Percentiles rank a stretch among this genome's conserved stretches.
Conservation (phyloP, 2,888 invertebrate species). For the Hipparchia sbordonii region DNA sequence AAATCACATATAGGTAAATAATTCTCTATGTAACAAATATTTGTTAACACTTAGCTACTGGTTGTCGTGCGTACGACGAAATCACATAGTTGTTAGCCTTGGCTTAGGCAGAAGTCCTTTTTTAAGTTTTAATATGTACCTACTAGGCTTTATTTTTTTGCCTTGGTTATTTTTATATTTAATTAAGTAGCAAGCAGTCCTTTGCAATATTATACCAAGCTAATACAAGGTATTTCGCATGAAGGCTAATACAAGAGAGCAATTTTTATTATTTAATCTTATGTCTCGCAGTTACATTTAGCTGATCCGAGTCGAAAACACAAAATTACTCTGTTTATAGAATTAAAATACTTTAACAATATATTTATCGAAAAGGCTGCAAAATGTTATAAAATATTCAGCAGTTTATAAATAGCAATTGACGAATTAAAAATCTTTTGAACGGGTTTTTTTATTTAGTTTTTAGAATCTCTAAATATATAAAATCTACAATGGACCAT, state of each 20-base stretch:
- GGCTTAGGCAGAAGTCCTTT: conserved; percentile 6
- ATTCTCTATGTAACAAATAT: conserved; percentile 46
- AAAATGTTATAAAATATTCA: not conserved
- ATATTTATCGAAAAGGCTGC: not conserved
- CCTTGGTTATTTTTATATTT: no score
- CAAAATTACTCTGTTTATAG: not conserved
- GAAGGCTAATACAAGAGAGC: not conserved
- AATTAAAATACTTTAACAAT: not conserved
- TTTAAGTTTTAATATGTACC: not conserved
- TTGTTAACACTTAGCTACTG: conserved; percentile 45
- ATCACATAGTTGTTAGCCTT: conserved; percentile 45
- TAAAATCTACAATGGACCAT: conserved; percentile 45
- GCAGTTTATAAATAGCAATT: not conserved
- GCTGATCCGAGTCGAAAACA: not conserved
- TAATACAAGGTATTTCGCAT: not conserved
- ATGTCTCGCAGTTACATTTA: not conserved
- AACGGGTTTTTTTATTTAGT: conserved; percentile 26
- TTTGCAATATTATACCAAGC: no score
- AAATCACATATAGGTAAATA: conserved; percentile 49
- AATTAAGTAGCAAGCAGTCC: no score
- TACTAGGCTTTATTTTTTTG: conserved; percentile 1
- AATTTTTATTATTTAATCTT: not conserved
- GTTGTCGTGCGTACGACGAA: conserved; percentile 38
- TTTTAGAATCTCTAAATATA: conserved; percentile 32
- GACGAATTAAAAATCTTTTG: conserved; percentile 10